Evolutionary conservation across 1,140 invertebrate species (phyloP).

Genomic region (Fragariocoptes setiger): DNA sequence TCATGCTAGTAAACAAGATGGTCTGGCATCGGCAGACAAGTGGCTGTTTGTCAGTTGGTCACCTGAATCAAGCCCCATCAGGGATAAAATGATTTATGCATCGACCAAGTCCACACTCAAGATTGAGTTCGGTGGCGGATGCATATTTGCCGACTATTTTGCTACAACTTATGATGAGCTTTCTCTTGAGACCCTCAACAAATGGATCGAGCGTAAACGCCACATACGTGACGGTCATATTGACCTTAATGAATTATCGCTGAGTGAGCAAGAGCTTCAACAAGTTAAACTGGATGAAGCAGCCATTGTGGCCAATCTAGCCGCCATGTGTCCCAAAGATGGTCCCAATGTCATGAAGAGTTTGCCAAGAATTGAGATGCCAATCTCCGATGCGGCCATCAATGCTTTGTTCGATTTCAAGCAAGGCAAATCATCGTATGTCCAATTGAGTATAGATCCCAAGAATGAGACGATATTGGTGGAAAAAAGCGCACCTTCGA

Average conservation of each 20-base stretch:
- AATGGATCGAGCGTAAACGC: slow-evolving; percentile 1
- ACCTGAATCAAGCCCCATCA: slow-evolving; percentile 51
- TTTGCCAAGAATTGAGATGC: slow-evolving; percentile 62
- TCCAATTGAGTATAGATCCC: slow-evolving; percentile 29
- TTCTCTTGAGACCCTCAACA: slow-evolving; percentile 9
- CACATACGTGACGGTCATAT: not conserved
- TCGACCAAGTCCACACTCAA: slow-evolving; percentile 93
- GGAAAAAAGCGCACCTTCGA: slow-evolving; percentile 26
- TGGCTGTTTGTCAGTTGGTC: slow-evolving; percentile 86
- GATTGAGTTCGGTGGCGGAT: slow-evolving; percentile 62
- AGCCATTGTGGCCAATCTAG: not conserved
- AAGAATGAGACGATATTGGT: slow-evolving; percentile 41
- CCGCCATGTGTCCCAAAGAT: not conserved
- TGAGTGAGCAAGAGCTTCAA: slow-evolving; percentile 1
- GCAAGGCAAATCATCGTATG: slow-evolving; percentile 23
- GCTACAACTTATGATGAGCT: slow-evolving; percentile 33
- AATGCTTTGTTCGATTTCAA: slow-evolving; percentile 29
- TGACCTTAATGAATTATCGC: not conserved
- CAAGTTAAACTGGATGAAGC: slow-evolving; percentile 1
- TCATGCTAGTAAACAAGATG: not conserved
- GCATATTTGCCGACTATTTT: slow-evolving; percentile 69
- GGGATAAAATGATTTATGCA: slow-evolving; percentile 95
- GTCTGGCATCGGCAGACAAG: slow-evolving; percentile 26
- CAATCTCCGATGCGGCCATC: slow-evolving; percentile 45
- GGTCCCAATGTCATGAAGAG: slow-evolving; percentile 19